These are phyloP conservation scores for Aptenodytes patagonicus DNA, from an alignment of 2,113 vertebrate species.

Conservation along the genomic window DNA sequence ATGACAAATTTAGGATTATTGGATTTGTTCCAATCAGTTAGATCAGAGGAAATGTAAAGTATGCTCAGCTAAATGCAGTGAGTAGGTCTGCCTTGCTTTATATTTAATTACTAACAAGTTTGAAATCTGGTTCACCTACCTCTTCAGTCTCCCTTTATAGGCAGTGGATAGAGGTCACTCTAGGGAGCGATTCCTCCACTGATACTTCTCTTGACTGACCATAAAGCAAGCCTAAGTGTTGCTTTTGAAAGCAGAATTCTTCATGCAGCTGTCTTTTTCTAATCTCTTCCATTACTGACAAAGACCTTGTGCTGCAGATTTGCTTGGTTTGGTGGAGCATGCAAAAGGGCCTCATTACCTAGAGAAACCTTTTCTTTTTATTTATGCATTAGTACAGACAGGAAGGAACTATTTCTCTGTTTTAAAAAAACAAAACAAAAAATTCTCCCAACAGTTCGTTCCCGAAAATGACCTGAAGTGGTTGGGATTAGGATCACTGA, in stretches of 20 bases:
- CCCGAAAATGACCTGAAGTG: neutral
- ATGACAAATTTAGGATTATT: neutral
- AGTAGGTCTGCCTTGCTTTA: neutral
- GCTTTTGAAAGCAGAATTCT: neutral
- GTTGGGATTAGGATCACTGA: neutral
- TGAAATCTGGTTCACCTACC: neutral
- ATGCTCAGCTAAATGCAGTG: neutral
- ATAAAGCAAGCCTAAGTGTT: neutral
- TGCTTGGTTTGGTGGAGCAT: neutral
- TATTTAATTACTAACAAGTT: neutral
- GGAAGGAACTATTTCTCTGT: neutral
- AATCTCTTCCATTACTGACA: neutral
- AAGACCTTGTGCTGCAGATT: neutral
- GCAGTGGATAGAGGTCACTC: neutral
- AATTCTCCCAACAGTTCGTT: neutral
- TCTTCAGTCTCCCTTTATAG: neutral
- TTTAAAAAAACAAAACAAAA: too few relatives aligned
- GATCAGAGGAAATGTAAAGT: neutral
- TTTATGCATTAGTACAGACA: neutral
- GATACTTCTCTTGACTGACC: neutral
- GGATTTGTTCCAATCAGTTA: neutral
- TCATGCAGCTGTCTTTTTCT: neutral
- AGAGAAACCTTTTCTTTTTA: neutral
- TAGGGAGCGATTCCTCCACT: neutral
- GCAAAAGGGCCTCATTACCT: neutral